Percentiles rank a stretch among this genome's conserved stretches.
phyloP scores from a whole-genome alignment of 2,113 vertebrate genomes.

The Rostratula benghalensis region DNA sequence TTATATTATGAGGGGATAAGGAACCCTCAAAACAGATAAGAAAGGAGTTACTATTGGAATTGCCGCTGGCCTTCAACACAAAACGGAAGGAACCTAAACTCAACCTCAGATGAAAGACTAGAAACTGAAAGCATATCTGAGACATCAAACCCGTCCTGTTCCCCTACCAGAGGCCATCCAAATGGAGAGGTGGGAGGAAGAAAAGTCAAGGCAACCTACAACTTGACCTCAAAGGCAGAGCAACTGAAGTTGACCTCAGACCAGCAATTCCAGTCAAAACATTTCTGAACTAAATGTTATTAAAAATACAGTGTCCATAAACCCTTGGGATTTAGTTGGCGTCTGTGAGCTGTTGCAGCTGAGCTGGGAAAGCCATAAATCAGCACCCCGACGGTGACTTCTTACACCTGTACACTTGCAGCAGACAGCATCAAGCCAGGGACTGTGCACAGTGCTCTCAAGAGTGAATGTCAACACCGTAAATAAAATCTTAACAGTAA shows the following conservation, averaged over 20 bases:
- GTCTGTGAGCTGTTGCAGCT: background rate
- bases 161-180: background rate
- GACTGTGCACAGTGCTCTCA: background rate
- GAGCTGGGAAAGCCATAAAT: background rate
- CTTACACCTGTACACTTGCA: background rate
- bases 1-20: background rate
- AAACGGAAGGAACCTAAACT: background rate
- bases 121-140: background rate
- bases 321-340: background rate
- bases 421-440: background rate
- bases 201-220: background rate
- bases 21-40: background rate
- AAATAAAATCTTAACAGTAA: conserved; percentile 12
- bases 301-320: background rate
- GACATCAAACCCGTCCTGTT: background rate
- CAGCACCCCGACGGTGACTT: background rate
- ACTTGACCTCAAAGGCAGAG: background rate
- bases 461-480: background rate
- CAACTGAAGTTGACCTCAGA: background rate
- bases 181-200: background rate
- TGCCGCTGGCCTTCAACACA: background rate
- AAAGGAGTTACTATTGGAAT: background rate
- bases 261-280: background rate
- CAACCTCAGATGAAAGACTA: background rate
- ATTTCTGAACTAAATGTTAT: background rate